phyloP scores from a whole-genome alignment of 2,797 vertebrate species.

The Sitta carolinensis region DNA sequence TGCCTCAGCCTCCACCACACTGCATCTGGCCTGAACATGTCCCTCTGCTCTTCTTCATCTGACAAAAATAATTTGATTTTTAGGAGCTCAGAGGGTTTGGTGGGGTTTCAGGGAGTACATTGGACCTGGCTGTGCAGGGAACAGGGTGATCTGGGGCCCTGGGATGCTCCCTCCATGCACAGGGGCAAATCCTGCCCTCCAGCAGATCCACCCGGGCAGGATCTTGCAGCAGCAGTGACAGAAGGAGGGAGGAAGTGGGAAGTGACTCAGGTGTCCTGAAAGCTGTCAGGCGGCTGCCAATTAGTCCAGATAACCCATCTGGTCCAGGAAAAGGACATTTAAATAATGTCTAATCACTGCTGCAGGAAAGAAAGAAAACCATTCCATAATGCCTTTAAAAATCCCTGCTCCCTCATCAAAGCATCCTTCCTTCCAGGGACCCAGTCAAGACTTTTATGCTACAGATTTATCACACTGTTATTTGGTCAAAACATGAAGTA shows the following conservation, averaged over 20 bases:
- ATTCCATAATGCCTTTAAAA: neutral
- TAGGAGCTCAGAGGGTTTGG: neutral
- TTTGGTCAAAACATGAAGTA: slow-evolving; percentile 38
- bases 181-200: neutral
- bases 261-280: slow-evolving; percentile 26
- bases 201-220: neutral
- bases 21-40: neutral
- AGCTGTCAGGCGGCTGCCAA: neutral
- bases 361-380: neutral
- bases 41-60: neutral
- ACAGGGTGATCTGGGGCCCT: neutral
- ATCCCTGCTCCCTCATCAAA: neutral
- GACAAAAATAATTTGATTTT: neutral
- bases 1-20: neutral
- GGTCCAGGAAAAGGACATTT: slow-evolving; percentile 13
- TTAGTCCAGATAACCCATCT: slow-evolving; percentile 48
- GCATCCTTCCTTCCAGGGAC: neutral
- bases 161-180: neutral
- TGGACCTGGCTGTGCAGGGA: neutral
- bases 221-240: neutral
- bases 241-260: slow-evolving; percentile 17
- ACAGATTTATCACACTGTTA: slow-evolving; percentile 1
- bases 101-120: neutral
- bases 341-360: slow-evolving; percentile 13
- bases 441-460: neutral